These are phyloP conservation scores for Rhagonycha fulva DNA, from an alignment of 2,888 invertebrate genomes.

Conservation along the genomic window DNA sequence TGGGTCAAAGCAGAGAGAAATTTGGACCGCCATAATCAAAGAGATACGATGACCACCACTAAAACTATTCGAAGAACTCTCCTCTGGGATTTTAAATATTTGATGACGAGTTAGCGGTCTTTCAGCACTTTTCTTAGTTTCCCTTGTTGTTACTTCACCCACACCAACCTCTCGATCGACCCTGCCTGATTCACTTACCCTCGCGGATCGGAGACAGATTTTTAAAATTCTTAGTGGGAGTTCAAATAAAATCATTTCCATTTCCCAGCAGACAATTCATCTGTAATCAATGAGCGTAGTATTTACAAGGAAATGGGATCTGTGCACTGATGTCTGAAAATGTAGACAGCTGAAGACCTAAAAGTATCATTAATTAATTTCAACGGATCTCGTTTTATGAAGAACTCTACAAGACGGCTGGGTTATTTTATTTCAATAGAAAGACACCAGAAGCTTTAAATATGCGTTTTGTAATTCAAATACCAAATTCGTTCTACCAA, in stretches of 20 bases:
- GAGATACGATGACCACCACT: constrained; percentile 37
- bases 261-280: constrained; percentile 40
- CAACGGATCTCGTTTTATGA: constrained; percentile 18
- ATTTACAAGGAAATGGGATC: constrained; percentile 35
- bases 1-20: background rate
- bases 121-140: constrained; percentile 43
- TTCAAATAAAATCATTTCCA: constrained; percentile 47
- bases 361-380: constrained; percentile 27
- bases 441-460: background rate
- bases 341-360: constrained; percentile 21
- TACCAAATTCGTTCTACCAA: background rate
- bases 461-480: background rate
- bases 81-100: constrained; percentile 55
- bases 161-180: constrained; percentile 13
- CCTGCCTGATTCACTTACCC: constrained; percentile 29
- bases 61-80: constrained; percentile 47
- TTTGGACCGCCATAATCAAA: constrained; percentile 1
- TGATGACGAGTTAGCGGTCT: constrained; percentile 54
- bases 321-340: constrained; percentile 19
- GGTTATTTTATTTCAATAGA: constrained; percentile 1
- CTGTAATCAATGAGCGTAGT: constrained; percentile 40
- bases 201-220: constrained; percentile 47
- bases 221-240: constrained; percentile 48
- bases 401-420: constrained; percentile 1
- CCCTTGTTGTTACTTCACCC: constrained; percentile 34